These are phyloP conservation scores for Leptinotarsa lineolata DNA, from an alignment of 1,140 invertebrate genomes.

Conservation along the genomic window DNA sequence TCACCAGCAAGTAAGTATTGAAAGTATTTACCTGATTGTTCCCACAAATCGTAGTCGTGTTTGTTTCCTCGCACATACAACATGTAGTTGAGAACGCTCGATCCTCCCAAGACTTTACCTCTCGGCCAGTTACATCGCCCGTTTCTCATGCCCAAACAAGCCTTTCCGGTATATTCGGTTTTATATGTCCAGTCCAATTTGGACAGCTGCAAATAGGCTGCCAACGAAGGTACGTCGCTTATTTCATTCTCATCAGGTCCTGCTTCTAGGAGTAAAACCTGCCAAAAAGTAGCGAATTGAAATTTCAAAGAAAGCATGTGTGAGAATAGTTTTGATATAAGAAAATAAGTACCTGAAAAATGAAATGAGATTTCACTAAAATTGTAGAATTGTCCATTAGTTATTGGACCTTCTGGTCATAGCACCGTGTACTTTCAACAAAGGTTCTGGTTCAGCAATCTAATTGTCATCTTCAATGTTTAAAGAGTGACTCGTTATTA, in stretches of 20 bases:
- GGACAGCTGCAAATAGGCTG: constrained; percentile 84
- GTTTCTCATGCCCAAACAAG: constrained; percentile 74
- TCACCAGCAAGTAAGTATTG: not conserved
- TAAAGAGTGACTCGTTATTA: too few relatives aligned
- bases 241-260: constrained; percentile 92
- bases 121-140: constrained; percentile 82
- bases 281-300: not conserved
- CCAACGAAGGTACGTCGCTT: constrained; percentile 84
- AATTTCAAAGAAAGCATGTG: too few relatives aligned
- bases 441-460: too few relatives aligned
- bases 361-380: too few relatives aligned
- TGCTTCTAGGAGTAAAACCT: constrained; percentile 79
- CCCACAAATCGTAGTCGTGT: constrained; percentile 90
- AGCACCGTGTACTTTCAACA: too few relatives aligned
- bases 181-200: constrained; percentile 92
- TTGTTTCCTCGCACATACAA: constrained; percentile 86
- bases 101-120: constrained; percentile 86
- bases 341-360: too few relatives aligned
- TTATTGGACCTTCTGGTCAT: too few relatives aligned
- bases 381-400: too few relatives aligned
- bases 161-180: constrained; percentile 82
- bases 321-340: too few relatives aligned
- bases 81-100: constrained; percentile 94
- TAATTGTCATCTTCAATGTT: too few relatives aligned
- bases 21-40: constrained; percentile 65